A percentile compares a stretch with the other conserved stretches of the same genome.
Evolutionary conservation across 2,797 vertebrate genomes (phyloP).

Genomic region (Brotula barbata): DNA sequence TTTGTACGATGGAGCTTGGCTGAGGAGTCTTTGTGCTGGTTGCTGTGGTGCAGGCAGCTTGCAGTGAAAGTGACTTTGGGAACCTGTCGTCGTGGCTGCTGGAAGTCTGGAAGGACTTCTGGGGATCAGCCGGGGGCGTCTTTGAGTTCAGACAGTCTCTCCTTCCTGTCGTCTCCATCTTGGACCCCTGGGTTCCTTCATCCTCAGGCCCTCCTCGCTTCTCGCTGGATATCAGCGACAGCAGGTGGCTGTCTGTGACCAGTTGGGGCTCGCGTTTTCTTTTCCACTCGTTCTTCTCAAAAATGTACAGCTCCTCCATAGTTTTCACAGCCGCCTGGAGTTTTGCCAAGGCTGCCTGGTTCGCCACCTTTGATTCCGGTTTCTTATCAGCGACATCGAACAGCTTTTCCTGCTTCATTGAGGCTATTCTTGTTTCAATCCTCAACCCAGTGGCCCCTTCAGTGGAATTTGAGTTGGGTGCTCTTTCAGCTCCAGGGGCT

Average conservation of each 20-base stretch:
- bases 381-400: conserved; percentile 74
- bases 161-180: conserved; percentile 45
- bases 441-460: conserved; percentile 76
- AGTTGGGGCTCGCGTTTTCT: conserved; percentile 82
- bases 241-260: conserved; percentile 86
- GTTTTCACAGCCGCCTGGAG: conserved; percentile 92
- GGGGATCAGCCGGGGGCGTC: conserved; percentile 38
- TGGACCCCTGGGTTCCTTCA: conserved; percentile 25
- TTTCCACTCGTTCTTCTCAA: conserved; percentile 91
- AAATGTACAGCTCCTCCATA: conserved; percentile 97
- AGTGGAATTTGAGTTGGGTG: conserved; percentile 51
- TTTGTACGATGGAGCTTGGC: conserved; percentile 26
- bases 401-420: conserved; percentile 75
- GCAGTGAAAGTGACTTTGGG: conserved; percentile 38
- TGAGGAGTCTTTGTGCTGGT: conserved; percentile 40
- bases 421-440: conserved; percentile 76
- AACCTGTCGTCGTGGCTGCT: conserved; percentile 25
- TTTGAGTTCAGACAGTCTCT: conserved; percentile 66
- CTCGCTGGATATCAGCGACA: conserved; percentile 84
- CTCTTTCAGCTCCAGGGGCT: conserved; percentile 64
- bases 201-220: conserved; percentile 61
- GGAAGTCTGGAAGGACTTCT: conserved; percentile 27
- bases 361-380: conserved; percentile 72
- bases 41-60: conserved; percentile 21
- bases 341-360: conserved; percentile 86